Percentiles rank a stretch among this genome's conserved stretches.
These are phyloP conservation scores for Periphyllus acericola DNA, from an alignment of 2,888 invertebrate species.

Conservation along the genomic window DNA sequence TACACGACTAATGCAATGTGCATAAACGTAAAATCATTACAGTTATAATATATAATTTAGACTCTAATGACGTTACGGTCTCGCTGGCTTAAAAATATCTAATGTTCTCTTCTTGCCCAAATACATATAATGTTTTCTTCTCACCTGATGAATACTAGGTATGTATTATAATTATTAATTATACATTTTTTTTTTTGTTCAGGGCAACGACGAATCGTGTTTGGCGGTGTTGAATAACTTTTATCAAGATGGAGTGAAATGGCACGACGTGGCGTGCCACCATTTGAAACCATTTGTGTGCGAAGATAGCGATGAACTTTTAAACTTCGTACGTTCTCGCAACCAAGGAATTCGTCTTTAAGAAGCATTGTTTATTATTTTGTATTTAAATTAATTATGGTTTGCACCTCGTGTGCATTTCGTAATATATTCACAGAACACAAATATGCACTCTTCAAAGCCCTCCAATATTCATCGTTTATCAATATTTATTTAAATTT, in stretches of 20 bases:
- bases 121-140: too few species aligned
- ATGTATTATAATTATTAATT: conserved; percentile 33
- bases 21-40: too few species aligned
- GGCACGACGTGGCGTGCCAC: conserved; percentile 89
- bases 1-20: not conserved
- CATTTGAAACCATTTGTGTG: conserved; percentile 89
- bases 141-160: too few species aligned
- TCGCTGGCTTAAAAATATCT: not conserved
- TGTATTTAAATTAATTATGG: conserved; percentile 3
- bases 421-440: not conserved
- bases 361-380: conserved; percentile 64
- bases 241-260: conserved; percentile 87
- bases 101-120: not conserved
- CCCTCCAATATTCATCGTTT: not conserved
- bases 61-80: not conserved
- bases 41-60: too few species aligned
- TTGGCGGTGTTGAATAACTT: conserved; percentile 89
- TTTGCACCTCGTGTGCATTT: not conserved
- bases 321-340: conserved; percentile 89
- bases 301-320: conserved; percentile 88
- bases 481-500: not conserved
- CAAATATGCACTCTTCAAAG: not conserved
- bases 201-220: conserved; percentile 92
- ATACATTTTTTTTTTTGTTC: conserved; percentile 65
- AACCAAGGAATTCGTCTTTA: conserved; percentile 86